phyloP scores from a whole-genome alignment of 2,888 invertebrate genomes.

The Cephus sareptanus region DNA sequence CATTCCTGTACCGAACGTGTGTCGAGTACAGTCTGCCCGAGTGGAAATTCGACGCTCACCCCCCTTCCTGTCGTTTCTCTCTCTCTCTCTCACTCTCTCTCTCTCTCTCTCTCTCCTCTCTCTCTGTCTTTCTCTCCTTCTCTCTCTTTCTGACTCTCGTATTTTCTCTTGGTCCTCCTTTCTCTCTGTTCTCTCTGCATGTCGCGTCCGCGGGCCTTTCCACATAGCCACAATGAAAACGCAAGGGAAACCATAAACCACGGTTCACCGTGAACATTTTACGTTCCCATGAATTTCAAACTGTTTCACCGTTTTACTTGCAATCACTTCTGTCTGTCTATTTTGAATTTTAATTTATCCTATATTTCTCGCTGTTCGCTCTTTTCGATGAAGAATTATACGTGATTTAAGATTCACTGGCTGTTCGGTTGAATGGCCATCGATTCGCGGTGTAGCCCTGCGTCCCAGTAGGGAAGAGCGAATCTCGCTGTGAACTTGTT shows the following conservation, averaged over 20 bases:
- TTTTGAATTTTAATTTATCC: neutral
- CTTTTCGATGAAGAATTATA: neutral
- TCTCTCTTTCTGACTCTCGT: neutral
- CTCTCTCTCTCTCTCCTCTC: constrained; percentile 18
- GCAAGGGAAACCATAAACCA: neutral
- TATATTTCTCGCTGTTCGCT: neutral
- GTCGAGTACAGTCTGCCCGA: neutral
- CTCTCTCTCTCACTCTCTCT: constrained; percentile 8
- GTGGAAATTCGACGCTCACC: neutral
- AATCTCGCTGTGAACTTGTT: constrained; percentile 4
- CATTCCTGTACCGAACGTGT: neutral
- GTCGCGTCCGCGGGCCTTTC: constrained; percentile 13
- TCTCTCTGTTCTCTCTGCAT: constrained; percentile 2
- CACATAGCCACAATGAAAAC: neutral
- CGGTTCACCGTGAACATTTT: neutral
- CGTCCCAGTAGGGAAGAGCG: neutral
- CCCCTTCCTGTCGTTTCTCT: too few relatives aligned
- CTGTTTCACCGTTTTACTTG: neutral
- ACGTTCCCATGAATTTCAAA: neutral
- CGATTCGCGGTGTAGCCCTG: neutral
- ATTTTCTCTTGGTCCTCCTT: neutral
- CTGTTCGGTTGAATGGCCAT: neutral
- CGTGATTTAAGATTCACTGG: neutral
- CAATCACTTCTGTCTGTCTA: neutral
- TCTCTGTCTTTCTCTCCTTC: constrained; percentile 19